Evolutionary conservation across 2,113 vertebrate genomes (phyloP).

Genomic region (Ondatra zibethicus): DNA sequence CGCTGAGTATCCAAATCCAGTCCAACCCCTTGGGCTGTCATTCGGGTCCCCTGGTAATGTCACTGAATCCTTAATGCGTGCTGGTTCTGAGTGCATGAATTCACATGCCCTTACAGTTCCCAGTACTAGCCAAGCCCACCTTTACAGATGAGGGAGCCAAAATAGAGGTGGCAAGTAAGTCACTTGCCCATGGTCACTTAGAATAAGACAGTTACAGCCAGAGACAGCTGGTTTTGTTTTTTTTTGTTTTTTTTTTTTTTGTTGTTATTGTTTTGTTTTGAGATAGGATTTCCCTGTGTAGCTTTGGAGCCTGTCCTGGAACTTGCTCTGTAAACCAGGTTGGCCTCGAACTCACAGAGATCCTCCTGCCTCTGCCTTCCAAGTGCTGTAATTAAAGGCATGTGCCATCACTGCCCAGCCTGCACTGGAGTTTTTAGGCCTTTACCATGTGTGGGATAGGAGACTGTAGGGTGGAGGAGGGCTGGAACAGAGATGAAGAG

Average conservation of each 20-base stretch:
- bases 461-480: not conserved
- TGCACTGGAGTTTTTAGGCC: not conserved
- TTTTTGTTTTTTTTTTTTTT: too few relatives aligned
- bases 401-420: too few relatives aligned
- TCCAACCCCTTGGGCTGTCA: not conserved
- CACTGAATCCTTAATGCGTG: not conserved
- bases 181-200: not conserved
- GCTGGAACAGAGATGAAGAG: not conserved
- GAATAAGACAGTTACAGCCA: not conserved
- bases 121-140: not conserved
- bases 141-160: not conserved
- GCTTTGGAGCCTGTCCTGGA: too few relatives aligned
- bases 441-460: too few relatives aligned
- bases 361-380: too few relatives aligned
- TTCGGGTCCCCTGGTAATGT: not conserved
- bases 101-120: not conserved
- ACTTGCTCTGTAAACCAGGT: too few relatives aligned
- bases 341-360: too few relatives aligned
- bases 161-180: not conserved
- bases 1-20: not conserved
- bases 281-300: too few relatives aligned
- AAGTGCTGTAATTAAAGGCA: too few relatives aligned
- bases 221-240: too few relatives aligned
- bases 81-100: not conserved
- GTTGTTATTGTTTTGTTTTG: too few relatives aligned